Evolutionary conservation across 2,797 vertebrate genomes (phyloP).

Genomic region (Microhierax caerulescens): DNA sequence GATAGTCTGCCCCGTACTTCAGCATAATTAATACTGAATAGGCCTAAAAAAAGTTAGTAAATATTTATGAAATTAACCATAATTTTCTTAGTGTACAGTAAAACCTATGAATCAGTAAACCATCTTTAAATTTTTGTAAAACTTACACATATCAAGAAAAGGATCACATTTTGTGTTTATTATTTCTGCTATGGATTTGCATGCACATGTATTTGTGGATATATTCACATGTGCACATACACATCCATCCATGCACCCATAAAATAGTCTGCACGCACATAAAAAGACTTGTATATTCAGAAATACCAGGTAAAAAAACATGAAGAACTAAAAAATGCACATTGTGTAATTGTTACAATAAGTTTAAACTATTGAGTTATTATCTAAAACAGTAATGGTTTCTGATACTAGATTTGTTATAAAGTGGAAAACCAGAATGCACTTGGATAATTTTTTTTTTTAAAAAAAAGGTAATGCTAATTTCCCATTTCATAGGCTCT

Average conservation of each 20-base stretch:
- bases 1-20: background rate
- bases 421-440: background rate
- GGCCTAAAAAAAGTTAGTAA: background rate
- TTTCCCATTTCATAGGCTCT: background rate
- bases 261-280: background rate
- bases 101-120: background rate
- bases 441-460: background rate
- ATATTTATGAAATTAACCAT: background rate
- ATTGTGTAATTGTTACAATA: background rate
- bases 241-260: background rate
- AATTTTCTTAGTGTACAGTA: background rate
- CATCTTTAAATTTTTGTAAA: background rate
- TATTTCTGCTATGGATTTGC: background rate
- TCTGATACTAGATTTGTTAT: background rate
- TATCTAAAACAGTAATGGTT: background rate
- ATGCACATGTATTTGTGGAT: background rate
- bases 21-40: conserved; percentile 2
- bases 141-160: background rate
- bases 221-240: background rate
- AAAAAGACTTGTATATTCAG: background rate
- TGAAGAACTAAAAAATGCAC: background rate
- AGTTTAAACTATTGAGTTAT: background rate
- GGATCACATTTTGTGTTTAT: background rate
- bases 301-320: background rate
- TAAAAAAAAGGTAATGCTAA: background rate